Conservation (phyloP, 2,888 invertebrate species). For the Zeuzera pyrina region DNA sequence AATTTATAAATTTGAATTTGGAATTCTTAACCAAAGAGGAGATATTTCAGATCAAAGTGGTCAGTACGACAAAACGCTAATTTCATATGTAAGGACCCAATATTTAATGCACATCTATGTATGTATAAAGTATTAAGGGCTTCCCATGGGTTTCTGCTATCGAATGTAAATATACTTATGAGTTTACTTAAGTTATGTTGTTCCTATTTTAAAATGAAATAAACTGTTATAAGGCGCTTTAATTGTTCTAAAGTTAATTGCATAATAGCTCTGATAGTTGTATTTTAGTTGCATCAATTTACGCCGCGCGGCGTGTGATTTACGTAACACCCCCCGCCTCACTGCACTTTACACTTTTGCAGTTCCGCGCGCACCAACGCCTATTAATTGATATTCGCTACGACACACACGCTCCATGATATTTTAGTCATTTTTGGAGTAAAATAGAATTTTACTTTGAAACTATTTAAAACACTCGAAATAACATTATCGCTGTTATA, state of each 20-base stretch:
- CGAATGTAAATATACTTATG: too few species aligned
- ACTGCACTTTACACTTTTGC: constrained; percentile 70
- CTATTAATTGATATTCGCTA: constrained; percentile 63
- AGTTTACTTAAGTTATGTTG: not conserved
- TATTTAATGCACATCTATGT: too few species aligned
- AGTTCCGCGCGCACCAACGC: constrained; percentile 56
- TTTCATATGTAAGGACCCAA: too few species aligned
- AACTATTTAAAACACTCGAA: constrained; percentile 8
- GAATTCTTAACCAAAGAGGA: too few species aligned
- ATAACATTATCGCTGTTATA: constrained; percentile 4
- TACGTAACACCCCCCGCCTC: constrained; percentile 61
- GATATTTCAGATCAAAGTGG: too few species aligned
- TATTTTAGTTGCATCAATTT: constrained; percentile 54
- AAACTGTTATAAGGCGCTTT: constrained; percentile 1
- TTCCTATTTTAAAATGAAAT: not conserved
- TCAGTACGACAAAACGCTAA: too few species aligned
- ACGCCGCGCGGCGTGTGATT: constrained; percentile 53
- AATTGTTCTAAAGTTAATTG: too few species aligned
- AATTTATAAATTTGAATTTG: too few species aligned
- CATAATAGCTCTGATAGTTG: too few species aligned
- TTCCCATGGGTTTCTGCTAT: too few species aligned
- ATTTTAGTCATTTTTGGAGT: constrained; percentile 22
- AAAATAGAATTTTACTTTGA: constrained; percentile 12
- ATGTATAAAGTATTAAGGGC: too few species aligned
- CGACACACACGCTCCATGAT: constrained; percentile 37